These are phyloP conservation scores for Onthophagus sagittarius DNA, from an alignment of 2,888 invertebrate species.

Conservation along the genomic window DNA sequence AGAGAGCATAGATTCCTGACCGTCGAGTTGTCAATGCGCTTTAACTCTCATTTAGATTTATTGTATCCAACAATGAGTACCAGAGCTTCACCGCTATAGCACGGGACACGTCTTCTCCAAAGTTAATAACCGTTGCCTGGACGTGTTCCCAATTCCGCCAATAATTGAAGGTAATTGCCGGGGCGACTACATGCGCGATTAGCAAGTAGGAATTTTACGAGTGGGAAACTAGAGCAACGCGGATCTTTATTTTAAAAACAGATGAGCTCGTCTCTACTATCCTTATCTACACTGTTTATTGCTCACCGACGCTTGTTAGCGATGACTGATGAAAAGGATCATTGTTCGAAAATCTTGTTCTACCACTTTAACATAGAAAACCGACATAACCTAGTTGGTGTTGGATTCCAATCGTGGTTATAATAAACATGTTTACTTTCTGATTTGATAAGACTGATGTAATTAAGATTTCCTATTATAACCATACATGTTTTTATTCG, in stretches of 20 bases:
- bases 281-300: background rate
- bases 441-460: background rate
- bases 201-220: background rate
- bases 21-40: slow-evolving; percentile 24
- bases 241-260: background rate
- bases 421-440: background rate
- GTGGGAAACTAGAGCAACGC: background rate
- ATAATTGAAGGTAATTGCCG: background rate
- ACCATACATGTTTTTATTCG: too few relatives aligned
- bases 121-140: background rate
- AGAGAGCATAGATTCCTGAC: slow-evolving; percentile 21
- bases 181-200: background rate
- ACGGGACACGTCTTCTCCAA: background rate
- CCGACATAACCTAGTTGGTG: background rate
- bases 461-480: background rate
- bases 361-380: background rate
- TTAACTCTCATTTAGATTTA: slow-evolving; percentile 23
- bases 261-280: background rate
- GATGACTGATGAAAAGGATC: background rate
- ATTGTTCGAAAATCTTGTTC: background rate
- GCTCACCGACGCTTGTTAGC: background rate
- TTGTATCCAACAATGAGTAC: background rate
- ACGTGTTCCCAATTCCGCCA: background rate
- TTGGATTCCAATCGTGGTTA: background rate
- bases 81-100: background rate